phyloP scores from a whole-genome alignment of 1,140 invertebrate species.

The Bactericera cockerelli region DNA sequence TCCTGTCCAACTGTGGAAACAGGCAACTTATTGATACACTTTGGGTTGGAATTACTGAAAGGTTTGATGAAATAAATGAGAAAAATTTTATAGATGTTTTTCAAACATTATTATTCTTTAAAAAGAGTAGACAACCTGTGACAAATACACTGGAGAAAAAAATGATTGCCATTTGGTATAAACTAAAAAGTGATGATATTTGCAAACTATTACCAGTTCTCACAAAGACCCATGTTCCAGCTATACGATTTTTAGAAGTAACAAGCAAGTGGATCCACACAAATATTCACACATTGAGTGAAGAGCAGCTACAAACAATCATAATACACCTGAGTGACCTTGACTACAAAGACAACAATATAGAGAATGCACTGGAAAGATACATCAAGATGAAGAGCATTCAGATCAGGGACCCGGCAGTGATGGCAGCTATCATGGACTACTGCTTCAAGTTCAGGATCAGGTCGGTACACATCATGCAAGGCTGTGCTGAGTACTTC shows the following conservation, averaged over 20 bases:
- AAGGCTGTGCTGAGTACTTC: slow-evolving; percentile 41
- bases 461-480: slow-evolving; percentile 38
- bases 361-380: slow-evolving; percentile 41
- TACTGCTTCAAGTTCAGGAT: slow-evolving; percentile 43
- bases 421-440: slow-evolving; percentile 43
- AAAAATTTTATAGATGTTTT: slow-evolving; percentile 41
- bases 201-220: slow-evolving; percentile 36
- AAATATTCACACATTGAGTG: slow-evolving; percentile 41
- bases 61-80: slow-evolving; percentile 39
- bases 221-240: slow-evolving; percentile 18
- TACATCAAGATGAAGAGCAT: slow-evolving; percentile 37
- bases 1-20: slow-evolving; percentile 30
- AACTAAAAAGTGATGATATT: slow-evolving; percentile 36
- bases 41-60: slow-evolving; percentile 48
- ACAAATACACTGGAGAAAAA: slow-evolving; percentile 43
- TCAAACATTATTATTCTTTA: slow-evolving; percentile 38
- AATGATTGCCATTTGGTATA: slow-evolving; percentile 37
- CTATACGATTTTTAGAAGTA: slow-evolving; percentile 32
- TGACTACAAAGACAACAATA: slow-evolving; percentile 35
- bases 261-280: slow-evolving; percentile 41
- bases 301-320: slow-evolving; percentile 40
- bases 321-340: slow-evolving; percentile 37
- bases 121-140: slow-evolving; percentile 42
- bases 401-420: slow-evolving; percentile 30
- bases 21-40: slow-evolving; percentile 39